Percentiles rank a stretch among this genome's conserved stretches.
phyloP scores from a whole-genome alignment of 2,113 vertebrate genomes.

The Microcebus griseorufus region DNA sequence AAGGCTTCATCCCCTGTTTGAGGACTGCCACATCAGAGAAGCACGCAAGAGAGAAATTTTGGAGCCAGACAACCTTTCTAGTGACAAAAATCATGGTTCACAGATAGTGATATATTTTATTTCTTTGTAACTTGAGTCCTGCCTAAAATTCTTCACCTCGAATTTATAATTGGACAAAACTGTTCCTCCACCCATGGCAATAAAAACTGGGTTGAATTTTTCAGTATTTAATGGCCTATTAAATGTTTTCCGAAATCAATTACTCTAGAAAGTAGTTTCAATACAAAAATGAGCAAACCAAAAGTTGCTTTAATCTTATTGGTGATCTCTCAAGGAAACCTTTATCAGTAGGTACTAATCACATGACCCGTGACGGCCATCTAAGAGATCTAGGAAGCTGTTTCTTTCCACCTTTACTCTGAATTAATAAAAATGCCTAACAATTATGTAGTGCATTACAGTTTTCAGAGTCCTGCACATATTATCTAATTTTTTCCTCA shows the following conservation, averaged over 20 bases:
- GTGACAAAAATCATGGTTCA: not conserved
- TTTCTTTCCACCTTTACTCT: not conserved
- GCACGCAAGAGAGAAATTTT: not conserved
- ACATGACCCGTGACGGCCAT: not conserved
- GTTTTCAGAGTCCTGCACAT: not conserved
- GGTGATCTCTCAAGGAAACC: not conserved
- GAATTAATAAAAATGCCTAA: not conserved
- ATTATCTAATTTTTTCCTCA: not conserved
- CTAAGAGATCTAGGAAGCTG: not conserved
- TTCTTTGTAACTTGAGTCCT: not conserved
- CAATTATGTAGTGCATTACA: not conserved
- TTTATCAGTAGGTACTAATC: not conserved
- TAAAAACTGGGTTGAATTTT: not conserved
- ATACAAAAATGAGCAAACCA: not conserved
- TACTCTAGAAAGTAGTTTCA: not conserved
- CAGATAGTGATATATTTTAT: not conserved
- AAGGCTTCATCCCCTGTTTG: not conserved
- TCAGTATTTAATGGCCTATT: not conserved
- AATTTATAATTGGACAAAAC: not conserved
- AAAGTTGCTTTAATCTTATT: not conserved
- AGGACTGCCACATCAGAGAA: not conserved
- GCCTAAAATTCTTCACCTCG: not conserved
- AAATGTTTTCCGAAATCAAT: not conserved
- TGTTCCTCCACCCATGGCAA: not conserved
- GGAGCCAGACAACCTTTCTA: not conserved